These are phyloP conservation scores for Lithobates sylvaticus DNA, from an alignment of 2,797 vertebrate genomes.

Conservation along the genomic window DNA sequence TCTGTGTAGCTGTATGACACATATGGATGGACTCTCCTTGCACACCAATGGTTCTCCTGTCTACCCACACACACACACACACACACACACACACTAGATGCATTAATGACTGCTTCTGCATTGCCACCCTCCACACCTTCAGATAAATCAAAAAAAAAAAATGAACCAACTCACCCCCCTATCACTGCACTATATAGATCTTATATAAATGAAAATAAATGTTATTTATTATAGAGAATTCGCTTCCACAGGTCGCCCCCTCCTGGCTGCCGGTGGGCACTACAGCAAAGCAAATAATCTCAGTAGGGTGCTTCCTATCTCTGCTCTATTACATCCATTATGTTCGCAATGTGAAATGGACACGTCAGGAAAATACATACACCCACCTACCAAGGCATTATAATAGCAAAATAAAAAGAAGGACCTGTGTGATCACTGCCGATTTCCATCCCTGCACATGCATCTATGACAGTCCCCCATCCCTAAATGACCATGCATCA, in stretches of 20 bases:
- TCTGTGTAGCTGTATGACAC: not conserved
- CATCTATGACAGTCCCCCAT: not conserved
- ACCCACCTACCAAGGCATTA: not conserved
- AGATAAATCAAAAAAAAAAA: not conserved
- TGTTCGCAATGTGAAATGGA: constrained; percentile 11
- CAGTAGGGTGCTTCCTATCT: constrained; percentile 39
- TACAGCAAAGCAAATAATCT: constrained; percentile 29
- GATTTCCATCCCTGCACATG: not conserved
- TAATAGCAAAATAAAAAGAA: not conserved
- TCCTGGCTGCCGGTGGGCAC: constrained; percentile 17
- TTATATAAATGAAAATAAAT: too few relatives aligned
- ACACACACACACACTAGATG: not conserved
- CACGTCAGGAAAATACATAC: not conserved
- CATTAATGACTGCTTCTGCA: constrained; percentile 37
- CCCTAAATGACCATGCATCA: not conserved
- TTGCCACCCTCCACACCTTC: not conserved
- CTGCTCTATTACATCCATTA: constrained; percentile 26
- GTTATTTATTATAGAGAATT: too few relatives aligned
- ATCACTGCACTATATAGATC: too few relatives aligned
- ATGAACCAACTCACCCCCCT: not conserved
- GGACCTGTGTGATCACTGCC: too few relatives aligned
- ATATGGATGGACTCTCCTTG: not conserved
- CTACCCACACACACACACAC: not conserved
- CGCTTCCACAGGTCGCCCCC: not conserved
- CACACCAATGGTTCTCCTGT: not conserved